Percentiles rank a stretch among this genome's conserved stretches.
Conservation (phyloP, 2,113 vertebrate genomes). For the Panthera uncia region DNA sequence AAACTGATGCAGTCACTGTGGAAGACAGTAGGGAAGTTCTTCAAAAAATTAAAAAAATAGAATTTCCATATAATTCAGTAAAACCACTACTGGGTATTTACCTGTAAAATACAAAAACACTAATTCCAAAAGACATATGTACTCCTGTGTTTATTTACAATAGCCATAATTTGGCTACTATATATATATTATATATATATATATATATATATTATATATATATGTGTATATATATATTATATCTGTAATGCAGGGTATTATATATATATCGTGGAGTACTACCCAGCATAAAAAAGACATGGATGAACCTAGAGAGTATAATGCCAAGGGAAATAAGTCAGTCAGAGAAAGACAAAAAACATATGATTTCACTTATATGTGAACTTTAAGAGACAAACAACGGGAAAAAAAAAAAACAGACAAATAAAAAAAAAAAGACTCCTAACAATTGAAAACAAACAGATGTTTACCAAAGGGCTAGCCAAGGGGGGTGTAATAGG, state of each 20-base stretch:
- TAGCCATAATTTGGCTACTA: too few species aligned
- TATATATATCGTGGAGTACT: too few species aligned
- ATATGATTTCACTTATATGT: background rate
- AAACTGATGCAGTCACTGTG: background rate
- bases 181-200: too few species aligned
- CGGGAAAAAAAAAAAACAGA: background rate
- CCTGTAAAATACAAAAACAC: background rate
- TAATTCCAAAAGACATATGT: background rate
- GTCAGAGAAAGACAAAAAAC: background rate
- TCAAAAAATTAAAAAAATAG: background rate
- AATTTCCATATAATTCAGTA: background rate
- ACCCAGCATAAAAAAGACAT: background rate
- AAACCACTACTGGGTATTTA: background rate
- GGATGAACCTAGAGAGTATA: background rate
- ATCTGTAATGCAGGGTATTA: too few species aligned
- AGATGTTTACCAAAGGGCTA: background rate
- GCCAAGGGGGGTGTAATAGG: background rate
- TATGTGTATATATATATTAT: too few species aligned
- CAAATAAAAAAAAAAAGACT: background rate
- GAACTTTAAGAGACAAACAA: background rate
- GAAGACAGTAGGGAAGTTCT: background rate
- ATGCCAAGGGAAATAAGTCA: background rate
- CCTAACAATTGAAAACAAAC: background rate
- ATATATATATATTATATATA: too few species aligned
- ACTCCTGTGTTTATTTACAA: background rate